These are phyloP conservation scores for Clarias macrocephalus DNA, from an alignment of 2,113 vertebrate genomes.

Conservation along the genomic window DNA sequence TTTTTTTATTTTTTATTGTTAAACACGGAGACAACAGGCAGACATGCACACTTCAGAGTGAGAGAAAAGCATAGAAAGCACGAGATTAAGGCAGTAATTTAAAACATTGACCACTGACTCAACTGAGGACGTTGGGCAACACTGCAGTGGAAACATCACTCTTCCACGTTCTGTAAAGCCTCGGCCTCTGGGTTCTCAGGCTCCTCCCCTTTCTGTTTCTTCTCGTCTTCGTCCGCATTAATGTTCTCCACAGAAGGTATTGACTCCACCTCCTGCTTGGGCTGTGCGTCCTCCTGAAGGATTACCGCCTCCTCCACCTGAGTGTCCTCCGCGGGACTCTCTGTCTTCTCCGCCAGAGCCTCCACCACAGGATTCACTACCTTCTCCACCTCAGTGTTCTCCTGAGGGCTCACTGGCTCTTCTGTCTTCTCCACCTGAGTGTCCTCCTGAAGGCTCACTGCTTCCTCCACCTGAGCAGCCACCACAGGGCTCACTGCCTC, in stretches of 20 bases:
- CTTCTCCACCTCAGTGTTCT: neutral
- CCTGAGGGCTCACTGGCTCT: neutral
- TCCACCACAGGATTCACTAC: too few species aligned
- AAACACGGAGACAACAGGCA: neutral
- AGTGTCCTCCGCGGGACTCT: too few species aligned
- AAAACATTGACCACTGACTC: neutral
- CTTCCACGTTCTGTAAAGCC: neutral
- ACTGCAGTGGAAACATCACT: conserved; percentile 1
- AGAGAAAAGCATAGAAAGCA: neutral
- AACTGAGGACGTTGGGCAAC: neutral
- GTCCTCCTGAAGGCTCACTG: neutral
- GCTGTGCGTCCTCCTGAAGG: neutral
- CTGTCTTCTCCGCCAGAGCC: neutral
- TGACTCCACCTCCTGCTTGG: neutral
- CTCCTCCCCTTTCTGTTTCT: neutral
- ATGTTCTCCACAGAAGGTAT: neutral
- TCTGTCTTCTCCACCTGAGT: neutral
- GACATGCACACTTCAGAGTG: neutral
- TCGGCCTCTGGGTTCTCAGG: conserved; percentile 1
- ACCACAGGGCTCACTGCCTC: neutral
- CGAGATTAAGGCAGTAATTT: neutral
- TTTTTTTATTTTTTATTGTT: conserved; percentile 33
- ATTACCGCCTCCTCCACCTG: neutral
- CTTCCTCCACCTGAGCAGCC: neutral
- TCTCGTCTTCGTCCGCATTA: neutral